Evolutionary conservation across 2,888 invertebrate genomes (phyloP).

Genomic region (Spodoptera exigua): DNA sequence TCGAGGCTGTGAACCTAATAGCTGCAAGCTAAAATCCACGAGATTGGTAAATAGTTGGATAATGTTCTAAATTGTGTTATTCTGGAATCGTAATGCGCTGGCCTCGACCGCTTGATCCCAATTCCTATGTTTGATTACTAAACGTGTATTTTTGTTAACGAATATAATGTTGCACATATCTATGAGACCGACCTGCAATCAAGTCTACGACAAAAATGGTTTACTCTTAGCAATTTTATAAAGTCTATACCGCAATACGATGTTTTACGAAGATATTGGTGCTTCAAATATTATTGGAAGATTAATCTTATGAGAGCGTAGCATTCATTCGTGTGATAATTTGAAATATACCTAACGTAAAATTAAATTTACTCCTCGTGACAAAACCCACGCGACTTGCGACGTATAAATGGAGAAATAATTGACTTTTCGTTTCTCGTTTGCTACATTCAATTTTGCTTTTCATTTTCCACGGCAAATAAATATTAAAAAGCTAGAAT

Average conservation of each 20-base stretch:
- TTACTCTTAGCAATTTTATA: no score
- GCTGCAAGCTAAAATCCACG: no score
- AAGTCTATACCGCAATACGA: no score
- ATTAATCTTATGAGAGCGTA: no score
- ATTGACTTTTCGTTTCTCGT: conserved; percentile 2
- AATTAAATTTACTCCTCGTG: neutral
- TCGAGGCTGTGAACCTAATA: conserved; percentile 14
- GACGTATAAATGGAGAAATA: conserved; percentile 1
- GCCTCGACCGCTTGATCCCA: conserved; percentile 35
- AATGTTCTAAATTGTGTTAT: no score
- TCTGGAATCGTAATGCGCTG: no score
- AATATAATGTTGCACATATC: conserved; percentile 71
- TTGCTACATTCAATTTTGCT: conserved; percentile 7
- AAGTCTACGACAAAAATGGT: conserved; percentile 2
- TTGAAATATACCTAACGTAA: no score
- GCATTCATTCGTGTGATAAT: no score
- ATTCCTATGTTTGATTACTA: conserved; percentile 45
- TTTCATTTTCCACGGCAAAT: conserved; percentile 12
- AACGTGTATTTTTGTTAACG: conserved; percentile 71
- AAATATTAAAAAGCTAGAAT: conserved; percentile 5
- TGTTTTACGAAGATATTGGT: no score
- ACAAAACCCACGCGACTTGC: neutral
- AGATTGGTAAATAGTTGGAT: no score
- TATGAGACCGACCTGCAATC: conserved; percentile 48
- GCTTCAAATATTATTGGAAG: neutral